Conservation (phyloP, 2,113 vertebrate genomes). For the Pomatostomus ruficeps region DNA sequence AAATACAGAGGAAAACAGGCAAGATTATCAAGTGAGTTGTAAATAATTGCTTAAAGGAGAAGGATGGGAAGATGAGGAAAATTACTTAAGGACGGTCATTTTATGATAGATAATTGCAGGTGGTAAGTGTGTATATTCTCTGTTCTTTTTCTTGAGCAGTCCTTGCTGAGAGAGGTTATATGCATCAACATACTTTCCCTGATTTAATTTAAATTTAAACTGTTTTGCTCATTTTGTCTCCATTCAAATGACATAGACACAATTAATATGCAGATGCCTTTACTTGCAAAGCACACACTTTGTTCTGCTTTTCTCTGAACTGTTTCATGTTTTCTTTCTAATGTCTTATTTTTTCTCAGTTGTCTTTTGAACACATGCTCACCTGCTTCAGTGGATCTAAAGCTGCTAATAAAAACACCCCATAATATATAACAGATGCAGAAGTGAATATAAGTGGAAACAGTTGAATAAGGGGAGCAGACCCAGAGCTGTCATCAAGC, state of each 20-base stretch:
- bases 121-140: background rate
- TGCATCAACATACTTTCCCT: background rate
- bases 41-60: background rate
- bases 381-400: slow-evolving; percentile 20
- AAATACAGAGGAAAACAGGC: background rate
- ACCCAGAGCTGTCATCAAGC: slow-evolving; percentile 61
- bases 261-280: background rate
- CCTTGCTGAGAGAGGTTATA: background rate
- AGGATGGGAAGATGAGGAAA: background rate
- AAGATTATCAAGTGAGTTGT: background rate
- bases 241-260: background rate
- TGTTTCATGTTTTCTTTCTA: background rate
- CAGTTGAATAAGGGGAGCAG: slow-evolving; percentile 48
- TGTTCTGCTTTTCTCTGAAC: background rate
- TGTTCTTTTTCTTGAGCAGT: background rate
- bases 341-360: background rate
- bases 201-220: background rate
- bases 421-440: slow-evolving; percentile 62
- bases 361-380: slow-evolving; percentile 4
- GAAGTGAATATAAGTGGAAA: slow-evolving; percentile 66
- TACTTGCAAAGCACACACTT: background rate
- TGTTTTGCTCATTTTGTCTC: background rate
- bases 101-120: background rate
- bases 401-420: slow-evolving; percentile 31
- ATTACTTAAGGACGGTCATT: background rate